Base-by-base conservation (phyloP, 2,888 invertebrate genomes). In the Drosophila phalerata region DNA sequence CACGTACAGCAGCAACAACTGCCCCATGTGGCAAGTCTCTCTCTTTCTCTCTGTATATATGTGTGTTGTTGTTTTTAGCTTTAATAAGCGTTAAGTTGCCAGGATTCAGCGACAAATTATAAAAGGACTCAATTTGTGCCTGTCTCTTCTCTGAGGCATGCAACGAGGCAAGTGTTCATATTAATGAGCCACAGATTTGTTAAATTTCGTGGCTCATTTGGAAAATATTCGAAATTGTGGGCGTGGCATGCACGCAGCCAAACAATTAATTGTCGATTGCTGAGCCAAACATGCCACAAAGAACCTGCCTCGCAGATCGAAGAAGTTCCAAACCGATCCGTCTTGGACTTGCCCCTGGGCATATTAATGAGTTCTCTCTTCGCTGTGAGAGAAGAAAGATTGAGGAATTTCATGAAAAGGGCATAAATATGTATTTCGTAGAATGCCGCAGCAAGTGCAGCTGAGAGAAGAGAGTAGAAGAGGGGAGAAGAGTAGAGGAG, bases 121-220 rank as follows among this genome's bases (percentile, higher is more conserved):
- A 65, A 72, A 57, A 47, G 47, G 57, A 87, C 83, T 85, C 80
- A 82, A 83, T 88, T 77, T 88, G 80, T 45, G 34, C 3, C 13
- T 17, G 30, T 22, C 13, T 57, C 53, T 40, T 40, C 9, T 15
- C 15, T 52, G 70, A 61, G 65, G 64, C 73, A 60, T 53, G 34
- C 65, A 32, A 22, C 19, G 28, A 17, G 17, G 40, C 89, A 86
- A 86, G 85, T 88, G 90, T 82, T 68, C 70, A 86, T 72, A 88
- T 86, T 90, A 88, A 89, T 88, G 88, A 81, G 80, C 61, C 81
- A 78, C 76, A 78, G 81, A 88, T 88, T 88, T 90, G 88, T 90
- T 90, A 79, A 84, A 82, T 86, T 90, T 86, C 79, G 84, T 88
- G 88, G 82, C 81, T 81, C 87, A 83, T 87, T 85, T 79, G 69